phyloP scores from a whole-genome alignment of 2,888 invertebrate genomes.

The Blastobasis lacticolella region DNA sequence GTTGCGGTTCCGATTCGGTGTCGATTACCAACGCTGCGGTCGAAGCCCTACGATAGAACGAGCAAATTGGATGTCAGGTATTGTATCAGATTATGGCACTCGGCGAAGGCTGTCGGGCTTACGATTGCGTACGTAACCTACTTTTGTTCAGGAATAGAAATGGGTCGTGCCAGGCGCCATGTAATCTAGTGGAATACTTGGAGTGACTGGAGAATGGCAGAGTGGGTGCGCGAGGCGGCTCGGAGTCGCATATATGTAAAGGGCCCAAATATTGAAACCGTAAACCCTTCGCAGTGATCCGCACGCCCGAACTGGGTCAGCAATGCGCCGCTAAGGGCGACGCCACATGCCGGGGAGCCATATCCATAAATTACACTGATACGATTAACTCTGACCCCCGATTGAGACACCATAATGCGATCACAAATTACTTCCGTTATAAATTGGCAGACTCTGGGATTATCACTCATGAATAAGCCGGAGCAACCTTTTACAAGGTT shows the following conservation, averaged over 20 bases:
- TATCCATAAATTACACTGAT: slow-evolving; percentile 5
- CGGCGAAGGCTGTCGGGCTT: slow-evolving; percentile 50
- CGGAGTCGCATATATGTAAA: slow-evolving; percentile 31
- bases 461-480: too few species aligned
- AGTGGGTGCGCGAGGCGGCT: slow-evolving; percentile 25
- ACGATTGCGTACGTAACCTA: slow-evolving; percentile 27
- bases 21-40: slow-evolving; percentile 62
- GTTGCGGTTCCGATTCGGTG: slow-evolving; percentile 58
- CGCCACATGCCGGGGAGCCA: slow-evolving; percentile 24
- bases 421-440: too few species aligned
- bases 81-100: slow-evolving; percentile 57
- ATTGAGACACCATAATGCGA: neutral
- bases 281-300: slow-evolving; percentile 58
- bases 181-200: neutral
- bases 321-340: slow-evolving; percentile 42
- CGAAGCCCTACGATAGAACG: slow-evolving; percentile 55
- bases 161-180: slow-evolving; percentile 26
- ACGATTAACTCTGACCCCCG: neutral
- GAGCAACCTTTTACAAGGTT: too few species aligned
- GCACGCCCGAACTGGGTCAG: slow-evolving; percentile 56
- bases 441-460: too few species aligned
- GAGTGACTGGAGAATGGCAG: slow-evolving; percentile 25
- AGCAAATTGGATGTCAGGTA: slow-evolving; percentile 65
- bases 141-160: slow-evolving; percentile 37
- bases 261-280: slow-evolving; percentile 61